These are phyloP conservation scores for Lacerta viridis DNA, from an alignment of 2,797 vertebrate species.

Conservation along the genomic window DNA sequence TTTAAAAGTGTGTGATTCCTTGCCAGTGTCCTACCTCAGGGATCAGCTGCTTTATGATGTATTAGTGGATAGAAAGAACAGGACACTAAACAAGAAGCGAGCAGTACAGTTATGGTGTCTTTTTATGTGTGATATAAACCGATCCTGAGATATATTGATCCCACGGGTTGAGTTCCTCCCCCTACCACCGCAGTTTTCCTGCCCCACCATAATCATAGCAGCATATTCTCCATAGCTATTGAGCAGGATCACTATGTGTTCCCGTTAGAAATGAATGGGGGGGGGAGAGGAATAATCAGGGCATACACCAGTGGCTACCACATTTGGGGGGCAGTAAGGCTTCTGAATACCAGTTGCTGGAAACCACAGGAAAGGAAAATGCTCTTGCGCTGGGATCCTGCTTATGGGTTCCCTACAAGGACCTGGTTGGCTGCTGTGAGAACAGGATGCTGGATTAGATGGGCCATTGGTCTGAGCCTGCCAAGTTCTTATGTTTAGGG, in stretches of 20 bases:
- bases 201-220: not conserved
- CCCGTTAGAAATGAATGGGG: conserved; percentile 49
- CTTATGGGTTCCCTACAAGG: no score
- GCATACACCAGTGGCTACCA: not conserved
- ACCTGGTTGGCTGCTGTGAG: no score
- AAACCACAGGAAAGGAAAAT: no score
- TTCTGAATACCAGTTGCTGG: no score
- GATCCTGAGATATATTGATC: conserved; percentile 18
- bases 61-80: conserved; percentile 63
- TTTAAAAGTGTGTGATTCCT: not conserved
- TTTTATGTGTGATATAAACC: conserved; percentile 66
- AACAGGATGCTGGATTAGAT: no score
- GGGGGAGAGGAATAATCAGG: not conserved
- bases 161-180: conserved; percentile 54
- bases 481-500: no score
- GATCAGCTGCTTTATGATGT: not conserved
- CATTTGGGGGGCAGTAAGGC: not conserved
- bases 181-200: not conserved
- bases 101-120: conserved; percentile 46
- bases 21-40: conserved; percentile 9
- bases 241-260: not conserved
- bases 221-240: conserved; percentile 48
- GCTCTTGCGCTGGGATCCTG: no score
- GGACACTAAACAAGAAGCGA: conserved; percentile 35
- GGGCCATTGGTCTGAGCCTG: no score